Percentiles rank a stretch among this genome's conserved stretches.
phyloP scores from a whole-genome alignment of 64 coral and sea anemone species.

The Cladopsammia gracilis region DNA sequence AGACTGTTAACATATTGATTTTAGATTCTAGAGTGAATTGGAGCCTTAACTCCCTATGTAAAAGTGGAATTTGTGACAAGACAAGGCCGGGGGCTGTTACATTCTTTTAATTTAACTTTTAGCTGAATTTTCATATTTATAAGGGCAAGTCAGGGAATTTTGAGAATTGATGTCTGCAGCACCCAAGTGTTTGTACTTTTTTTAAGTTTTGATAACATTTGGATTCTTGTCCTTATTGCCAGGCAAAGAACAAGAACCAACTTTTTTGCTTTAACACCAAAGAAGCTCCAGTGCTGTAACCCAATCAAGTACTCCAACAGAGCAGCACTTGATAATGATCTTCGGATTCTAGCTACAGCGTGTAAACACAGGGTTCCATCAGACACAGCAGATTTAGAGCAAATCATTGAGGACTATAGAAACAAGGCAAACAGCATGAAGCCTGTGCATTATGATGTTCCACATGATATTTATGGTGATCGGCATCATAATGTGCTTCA shows the following conservation, averaged over 20 bases:
- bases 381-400: constrained; percentile 31
- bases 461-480: background rate
- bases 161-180: no score
- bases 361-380: constrained; percentile 36
- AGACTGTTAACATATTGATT: no score
- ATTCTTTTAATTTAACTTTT: no score
- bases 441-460: background rate
- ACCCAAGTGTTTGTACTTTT: background rate
- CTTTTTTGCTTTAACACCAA: constrained; percentile 29
- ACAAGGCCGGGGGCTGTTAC: background rate
- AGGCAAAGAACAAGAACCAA: constrained; percentile 40
- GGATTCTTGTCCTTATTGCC: constrained; percentile 10
- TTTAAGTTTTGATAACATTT: background rate
- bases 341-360: constrained; percentile 20
- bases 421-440: constrained; percentile 5
- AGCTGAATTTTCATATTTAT: no score
- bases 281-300: constrained; percentile 9
- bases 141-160: no score
- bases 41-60: no score
- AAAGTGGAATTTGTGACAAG: background rate
- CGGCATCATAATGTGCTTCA: background rate
- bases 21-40: no score
- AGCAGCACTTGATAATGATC: constrained; percentile 42
- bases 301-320: constrained; percentile 44
- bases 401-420: constrained; percentile 45